Conservation (phyloP, 2,113 vertebrate genomes). For the Centropristis striata region DNA sequence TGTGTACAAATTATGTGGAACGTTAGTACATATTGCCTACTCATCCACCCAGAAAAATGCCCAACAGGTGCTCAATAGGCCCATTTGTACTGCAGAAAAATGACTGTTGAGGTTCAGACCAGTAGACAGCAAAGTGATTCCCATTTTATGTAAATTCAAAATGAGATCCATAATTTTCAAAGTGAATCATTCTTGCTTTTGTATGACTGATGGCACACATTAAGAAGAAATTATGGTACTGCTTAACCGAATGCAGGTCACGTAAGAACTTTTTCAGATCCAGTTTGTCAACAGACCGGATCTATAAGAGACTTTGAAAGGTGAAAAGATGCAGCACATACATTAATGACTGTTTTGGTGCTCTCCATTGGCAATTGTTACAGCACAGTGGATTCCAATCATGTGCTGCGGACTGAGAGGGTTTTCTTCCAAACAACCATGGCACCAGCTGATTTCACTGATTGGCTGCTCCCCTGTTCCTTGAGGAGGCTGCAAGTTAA, state of each 20-base stretch:
- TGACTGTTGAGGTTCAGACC: constrained; percentile 10
- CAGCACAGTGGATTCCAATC: constrained; percentile 33
- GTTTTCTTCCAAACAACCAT: constrained; percentile 33
- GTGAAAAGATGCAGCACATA: not conserved
- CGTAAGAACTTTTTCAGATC: not conserved
- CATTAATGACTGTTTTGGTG: constrained; percentile 40
- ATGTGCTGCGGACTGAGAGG: constrained; percentile 23
- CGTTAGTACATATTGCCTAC: not conserved
- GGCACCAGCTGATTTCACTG: constrained; percentile 46
- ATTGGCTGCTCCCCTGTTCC: constrained; percentile 28
- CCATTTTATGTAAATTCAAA: constrained; percentile 37
- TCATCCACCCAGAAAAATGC: constrained; percentile 12
- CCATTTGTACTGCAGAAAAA: constrained; percentile 16
- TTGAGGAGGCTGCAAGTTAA: constrained; percentile 22
- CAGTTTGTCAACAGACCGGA: constrained; percentile 9
- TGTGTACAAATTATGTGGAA: not conserved
- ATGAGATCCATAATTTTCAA: constrained; percentile 39
- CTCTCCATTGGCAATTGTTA: constrained; percentile 13
- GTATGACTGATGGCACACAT: constrained; percentile 35
- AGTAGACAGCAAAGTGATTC: constrained; percentile 9
- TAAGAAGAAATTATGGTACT: constrained; percentile 24
- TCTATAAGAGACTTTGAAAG: not conserved
- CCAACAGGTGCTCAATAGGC: constrained; percentile 23
- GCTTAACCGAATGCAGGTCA: constrained; percentile 1
- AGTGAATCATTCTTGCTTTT: constrained; percentile 28